Percentiles rank a stretch among this genome's conserved stretches.
phyloP scores from a whole-genome alignment of 2,888 invertebrate genomes.

The Amaurobius ferox region DNA sequence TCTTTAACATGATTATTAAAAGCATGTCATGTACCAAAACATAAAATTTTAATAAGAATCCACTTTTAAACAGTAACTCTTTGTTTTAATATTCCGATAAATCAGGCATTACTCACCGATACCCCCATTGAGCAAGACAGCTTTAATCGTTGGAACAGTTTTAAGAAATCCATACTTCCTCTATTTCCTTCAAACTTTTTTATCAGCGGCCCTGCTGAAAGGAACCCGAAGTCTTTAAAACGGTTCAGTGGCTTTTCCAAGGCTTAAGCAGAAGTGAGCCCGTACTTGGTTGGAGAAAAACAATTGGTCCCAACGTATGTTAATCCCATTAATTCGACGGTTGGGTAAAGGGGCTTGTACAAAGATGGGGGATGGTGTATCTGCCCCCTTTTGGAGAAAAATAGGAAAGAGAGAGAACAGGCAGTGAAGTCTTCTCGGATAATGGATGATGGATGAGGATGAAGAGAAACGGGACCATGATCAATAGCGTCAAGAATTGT shows the following conservation, averaged over 20 bases:
- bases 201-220: slow-evolving; percentile 14
- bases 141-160: slow-evolving; percentile 51
- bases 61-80: slow-evolving; percentile 8
- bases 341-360: slow-evolving; percentile 19
- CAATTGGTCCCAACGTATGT: slow-evolving; percentile 69
- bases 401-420: slow-evolving; percentile 56
- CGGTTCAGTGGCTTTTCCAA: slow-evolving; percentile 56
- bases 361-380: slow-evolving; percentile 20
- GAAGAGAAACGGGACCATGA: slow-evolving; percentile 54
- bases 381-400: slow-evolving; percentile 28
- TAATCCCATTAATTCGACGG: slow-evolving; percentile 70
- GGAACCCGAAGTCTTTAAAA: slow-evolving; percentile 56
- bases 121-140: slow-evolving; percentile 38
- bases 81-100: slow-evolving; percentile 21
- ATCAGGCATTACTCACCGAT: slow-evolving; percentile 22
- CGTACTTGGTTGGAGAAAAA: slow-evolving; percentile 59
- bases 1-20: neutral
- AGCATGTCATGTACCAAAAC: neutral
- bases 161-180: slow-evolving; percentile 41
- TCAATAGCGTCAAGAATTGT: slow-evolving; percentile 72
- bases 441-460: slow-evolving; percentile 68
- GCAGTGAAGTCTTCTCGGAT: slow-evolving; percentile 64
- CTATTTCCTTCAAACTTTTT: slow-evolving; percentile 7
- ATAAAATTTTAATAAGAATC: neutral
- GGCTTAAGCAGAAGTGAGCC: slow-evolving; percentile 40